These are phyloP conservation scores for Folsomia manolachei DNA, from an alignment of 2,888 invertebrate genomes.

Conservation along the genomic window DNA sequence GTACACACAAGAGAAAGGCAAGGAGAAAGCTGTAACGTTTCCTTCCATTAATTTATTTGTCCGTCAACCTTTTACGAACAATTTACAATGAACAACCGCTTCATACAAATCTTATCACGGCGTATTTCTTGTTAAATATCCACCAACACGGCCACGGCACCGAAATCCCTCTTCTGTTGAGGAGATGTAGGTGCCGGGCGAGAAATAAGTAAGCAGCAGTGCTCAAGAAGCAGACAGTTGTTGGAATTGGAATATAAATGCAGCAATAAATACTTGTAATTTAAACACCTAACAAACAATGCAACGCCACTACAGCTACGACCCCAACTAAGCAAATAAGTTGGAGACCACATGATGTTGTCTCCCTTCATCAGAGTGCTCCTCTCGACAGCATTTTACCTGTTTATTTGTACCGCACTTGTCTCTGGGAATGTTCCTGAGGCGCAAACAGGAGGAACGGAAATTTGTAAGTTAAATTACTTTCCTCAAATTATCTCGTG, in stretches of 20 bases:
- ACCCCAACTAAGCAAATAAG: neutral
- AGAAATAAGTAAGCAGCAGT: neutral
- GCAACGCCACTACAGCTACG: neutral
- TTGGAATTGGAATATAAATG: neutral
- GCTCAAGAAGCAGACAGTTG: neutral
- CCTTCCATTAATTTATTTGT: neutral
- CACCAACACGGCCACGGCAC: too few species aligned
- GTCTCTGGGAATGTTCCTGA: slow-evolving; percentile 19
- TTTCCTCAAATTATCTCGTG: slow-evolving; percentile 5
- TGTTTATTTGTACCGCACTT: slow-evolving; percentile 20
- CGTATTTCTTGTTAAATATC: too few species aligned
- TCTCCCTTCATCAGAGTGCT: neutral
- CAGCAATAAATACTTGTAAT: neutral
- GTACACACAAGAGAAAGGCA: neutral
- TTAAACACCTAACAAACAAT: neutral
- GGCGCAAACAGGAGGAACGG: slow-evolving; percentile 22
- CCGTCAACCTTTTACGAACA: too few species aligned
- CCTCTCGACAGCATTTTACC: slow-evolving; percentile 9
- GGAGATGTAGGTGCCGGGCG: too few species aligned
- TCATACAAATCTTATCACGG: too few species aligned
- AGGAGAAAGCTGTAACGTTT: neutral
- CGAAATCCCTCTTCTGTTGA: too few species aligned
- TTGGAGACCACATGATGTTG: neutral
- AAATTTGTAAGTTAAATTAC: slow-evolving; percentile 29
- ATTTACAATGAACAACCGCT: too few species aligned